A percentile compares a stretch with the other conserved stretches of the same genome.
Conservation (phyloP, 2,113 vertebrate species). For the Colinus virginianus region DNA sequence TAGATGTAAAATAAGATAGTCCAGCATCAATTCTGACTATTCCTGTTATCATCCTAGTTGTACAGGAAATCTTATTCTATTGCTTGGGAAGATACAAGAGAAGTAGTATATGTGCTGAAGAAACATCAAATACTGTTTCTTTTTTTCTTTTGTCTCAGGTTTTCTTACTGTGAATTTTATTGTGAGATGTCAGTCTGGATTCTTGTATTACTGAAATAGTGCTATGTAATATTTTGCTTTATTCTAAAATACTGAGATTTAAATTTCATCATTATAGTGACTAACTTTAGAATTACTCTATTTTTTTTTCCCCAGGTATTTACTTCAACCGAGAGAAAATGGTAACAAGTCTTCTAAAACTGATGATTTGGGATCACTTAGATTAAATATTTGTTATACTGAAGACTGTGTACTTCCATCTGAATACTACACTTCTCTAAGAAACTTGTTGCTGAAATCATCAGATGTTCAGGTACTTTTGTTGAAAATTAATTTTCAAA, state of each 20-base stretch:
- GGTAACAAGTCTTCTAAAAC: slow-evolving; percentile 91
- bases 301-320: slow-evolving; percentile 84
- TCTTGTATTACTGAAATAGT: background rate
- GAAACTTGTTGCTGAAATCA: slow-evolving; percentile 94
- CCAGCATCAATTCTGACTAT: background rate
- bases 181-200: background rate
- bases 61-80: background rate
- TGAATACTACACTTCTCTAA: slow-evolving; percentile 87
- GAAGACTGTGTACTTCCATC: slow-evolving; percentile 97
- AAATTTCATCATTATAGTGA: background rate
- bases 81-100: background rate
- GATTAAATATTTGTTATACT: slow-evolving; percentile 93
- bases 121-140: background rate
- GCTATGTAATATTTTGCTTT: background rate
- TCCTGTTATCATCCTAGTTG: background rate
- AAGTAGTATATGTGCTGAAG: background rate
- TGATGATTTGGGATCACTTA: slow-evolving; percentile 93
- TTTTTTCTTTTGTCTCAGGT: background rate
- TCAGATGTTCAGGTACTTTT: slow-evolving; percentile 89
- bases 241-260: background rate
- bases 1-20: background rate
- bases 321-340: slow-evolving; percentile 94
- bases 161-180: background rate
- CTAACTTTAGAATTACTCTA: background rate
- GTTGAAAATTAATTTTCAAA: background rate